Base-by-base conservation (phyloP, 2,888 invertebrate species). In the Torymus auratus region DNA sequence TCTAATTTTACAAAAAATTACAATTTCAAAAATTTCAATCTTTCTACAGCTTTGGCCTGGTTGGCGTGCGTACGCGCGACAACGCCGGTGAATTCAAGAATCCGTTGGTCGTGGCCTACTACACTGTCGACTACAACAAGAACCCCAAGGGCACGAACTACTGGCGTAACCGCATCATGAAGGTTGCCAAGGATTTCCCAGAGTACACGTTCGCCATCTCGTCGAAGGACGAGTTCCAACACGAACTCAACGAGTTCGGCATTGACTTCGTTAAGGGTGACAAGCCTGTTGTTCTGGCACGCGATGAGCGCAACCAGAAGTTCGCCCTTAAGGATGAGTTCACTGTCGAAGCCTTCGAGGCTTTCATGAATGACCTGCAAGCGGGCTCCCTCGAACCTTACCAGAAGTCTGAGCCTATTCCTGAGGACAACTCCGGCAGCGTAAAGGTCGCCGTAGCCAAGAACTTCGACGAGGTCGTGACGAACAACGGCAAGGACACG, bases 141-240 rank as follows among this genome's bases (percentile, higher is more conserved):
- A 99, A 99, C 91, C 93, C 96, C 28, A 99, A 99, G 92, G 99
- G 98, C 69, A 98, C 99, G 73, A 99, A 99, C 92, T 99, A 99
- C 93, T 99, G 99, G 99, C 95, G 98, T 87, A 99, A 99, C 92
- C 95, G 99, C 85, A 95, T 99, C 71, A 94, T 99, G 86, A 99
- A 99, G 92, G 95, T 96, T 13, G 96, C 96, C 81, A 94, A 96
- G 89, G 93, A 94, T 83, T 93, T 94, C 89, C 90, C 93, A 67
- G 93, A 93, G 65, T 93, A 96, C 58, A 94, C 92, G 85, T 99
- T 99, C 92, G 98, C 98, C 1, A 93, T 99, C 84, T 96, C 98
- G 91, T 95, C 96, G 90, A 97, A 96, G 91, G 97, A 97, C 87
- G 98, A 98, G 86, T 99, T 99, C 94, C 95, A 96, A 81, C 95